Conservation (phyloP, 2,888 invertebrate genomes). For the Drosophila flavopinicola region DNA sequence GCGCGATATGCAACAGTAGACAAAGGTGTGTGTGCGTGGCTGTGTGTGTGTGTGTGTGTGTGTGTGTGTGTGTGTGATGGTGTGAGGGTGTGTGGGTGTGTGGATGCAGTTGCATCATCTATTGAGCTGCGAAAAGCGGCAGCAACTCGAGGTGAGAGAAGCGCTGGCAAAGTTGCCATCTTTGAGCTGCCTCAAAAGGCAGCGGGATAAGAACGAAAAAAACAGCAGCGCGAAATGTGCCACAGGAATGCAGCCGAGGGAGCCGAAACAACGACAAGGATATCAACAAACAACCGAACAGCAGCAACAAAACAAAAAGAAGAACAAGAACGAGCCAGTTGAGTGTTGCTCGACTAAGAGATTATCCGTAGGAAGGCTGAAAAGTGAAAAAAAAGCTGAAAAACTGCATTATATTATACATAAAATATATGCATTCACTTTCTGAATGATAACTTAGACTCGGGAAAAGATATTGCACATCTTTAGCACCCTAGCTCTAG, state of each 20-base stretch:
- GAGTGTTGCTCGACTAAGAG: no score
- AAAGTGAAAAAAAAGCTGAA: no score
- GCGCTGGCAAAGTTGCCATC: constrained; percentile 16
- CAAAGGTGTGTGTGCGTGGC: constrained; percentile 3
- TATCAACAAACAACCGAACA: constrained; percentile 10
- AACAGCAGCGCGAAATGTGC: constrained; percentile 34
- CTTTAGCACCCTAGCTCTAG: no score
- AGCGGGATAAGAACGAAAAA: no score
- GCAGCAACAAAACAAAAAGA: constrained; percentile 1
- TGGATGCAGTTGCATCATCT: constrained; percentile 10
- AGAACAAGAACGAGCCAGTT: neutral
- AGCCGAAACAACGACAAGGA: constrained; percentile 5
- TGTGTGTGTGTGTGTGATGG: constrained; percentile 3
- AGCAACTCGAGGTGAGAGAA: no score
- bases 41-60: neutral
- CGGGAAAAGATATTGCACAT: no score
- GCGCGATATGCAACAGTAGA: constrained; percentile 29
- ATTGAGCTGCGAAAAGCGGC: constrained; percentile 13
- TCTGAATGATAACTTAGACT: no score
- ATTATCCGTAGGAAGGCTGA: no score
- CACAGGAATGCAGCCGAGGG: constrained; percentile 30
- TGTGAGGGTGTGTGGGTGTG: constrained; percentile 8
- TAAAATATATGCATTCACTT: no score
- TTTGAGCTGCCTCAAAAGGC: constrained; percentile 34
- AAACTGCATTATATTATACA: no score